phyloP scores from a whole-genome alignment of 1,140 invertebrate genomes.

The Nautilus pompilius region DNA sequence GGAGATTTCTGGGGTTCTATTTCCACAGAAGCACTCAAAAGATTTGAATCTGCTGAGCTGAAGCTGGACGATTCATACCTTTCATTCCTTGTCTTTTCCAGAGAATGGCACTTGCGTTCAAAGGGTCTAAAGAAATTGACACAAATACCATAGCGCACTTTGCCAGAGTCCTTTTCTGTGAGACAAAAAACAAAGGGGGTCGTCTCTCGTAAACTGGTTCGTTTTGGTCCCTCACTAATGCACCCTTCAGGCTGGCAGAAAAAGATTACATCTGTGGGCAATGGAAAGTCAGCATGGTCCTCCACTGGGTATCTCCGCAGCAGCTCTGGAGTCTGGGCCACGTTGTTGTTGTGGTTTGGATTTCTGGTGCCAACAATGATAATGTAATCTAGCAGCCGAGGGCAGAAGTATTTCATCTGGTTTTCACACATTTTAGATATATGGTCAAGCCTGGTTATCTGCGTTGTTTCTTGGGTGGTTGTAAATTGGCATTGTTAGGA shows the following conservation, averaged over 20 bases:
- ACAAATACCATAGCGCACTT: constrained; percentile 80
- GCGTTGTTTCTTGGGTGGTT: neutral
- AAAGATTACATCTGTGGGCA: constrained; percentile 96
- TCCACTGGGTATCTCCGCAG: constrained; percentile 88
- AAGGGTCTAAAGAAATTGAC: constrained; percentile 96
- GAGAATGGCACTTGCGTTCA: constrained; percentile 54
- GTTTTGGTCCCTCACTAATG: constrained; percentile 79
- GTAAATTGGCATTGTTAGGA: neutral
- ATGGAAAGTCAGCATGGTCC: constrained; percentile 92
- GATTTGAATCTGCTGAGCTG: constrained; percentile 19
- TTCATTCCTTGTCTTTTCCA: constrained; percentile 63
- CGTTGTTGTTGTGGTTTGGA: constrained; percentile 56
- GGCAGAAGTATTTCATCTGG: constrained; percentile 61
- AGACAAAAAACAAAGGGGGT: constrained; percentile 97
- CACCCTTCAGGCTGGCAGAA: constrained; percentile 99
- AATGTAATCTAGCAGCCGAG: constrained; percentile 81
- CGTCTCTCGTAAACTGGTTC: constrained; percentile 70
- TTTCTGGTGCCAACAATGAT: constrained; percentile 88
- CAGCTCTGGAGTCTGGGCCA: constrained; percentile 53
- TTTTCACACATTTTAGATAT: constrained; percentile 20
- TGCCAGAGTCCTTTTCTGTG: constrained; percentile 97
- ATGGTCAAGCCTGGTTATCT: neutral
- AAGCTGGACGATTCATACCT: too few species aligned
- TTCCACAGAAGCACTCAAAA: constrained; percentile 62
- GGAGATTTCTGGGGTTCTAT: constrained; percentile 52